Conservation (phyloP, 2,888 invertebrate genomes). For the Drosophila acutilabella region DNA sequence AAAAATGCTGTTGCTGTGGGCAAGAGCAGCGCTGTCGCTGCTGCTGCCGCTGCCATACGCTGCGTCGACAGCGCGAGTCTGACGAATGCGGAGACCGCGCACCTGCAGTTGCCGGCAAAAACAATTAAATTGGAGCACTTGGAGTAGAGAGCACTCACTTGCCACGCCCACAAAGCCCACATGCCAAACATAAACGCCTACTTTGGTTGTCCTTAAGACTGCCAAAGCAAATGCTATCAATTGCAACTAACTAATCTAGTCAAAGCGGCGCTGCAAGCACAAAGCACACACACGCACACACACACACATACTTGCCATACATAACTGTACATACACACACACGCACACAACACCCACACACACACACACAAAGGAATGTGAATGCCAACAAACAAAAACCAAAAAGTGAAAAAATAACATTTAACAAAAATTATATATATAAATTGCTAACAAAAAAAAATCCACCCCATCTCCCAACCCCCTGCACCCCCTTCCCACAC, state of each 20-base stretch:
- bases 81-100: constrained; percentile 41
- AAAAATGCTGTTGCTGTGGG: constrained; percentile 8
- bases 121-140: constrained; percentile 80
- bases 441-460: not conserved
- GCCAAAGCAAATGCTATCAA: constrained; percentile 13
- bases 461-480: not conserved
- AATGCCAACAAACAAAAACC: constrained; percentile 36
- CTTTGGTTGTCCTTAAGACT: constrained; percentile 8
- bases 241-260: constrained; percentile 47
- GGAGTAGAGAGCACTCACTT: constrained; percentile 58
- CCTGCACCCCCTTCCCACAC: not conserved
- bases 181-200: not conserved
- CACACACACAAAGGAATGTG: constrained; percentile 48
- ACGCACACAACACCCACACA: constrained; percentile 4
- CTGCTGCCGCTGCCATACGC: constrained; percentile 64
- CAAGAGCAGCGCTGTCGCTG: constrained; percentile 31
- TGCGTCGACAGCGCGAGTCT: constrained; percentile 71
- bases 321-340: constrained; percentile 8
- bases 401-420: constrained; percentile 19
- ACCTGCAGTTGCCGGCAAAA: constrained; percentile 63
- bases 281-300: constrained; percentile 17
- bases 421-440: not conserved
- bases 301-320: constrained; percentile 26
- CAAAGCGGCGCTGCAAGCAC: constrained; percentile 51
- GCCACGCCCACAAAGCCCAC: constrained; percentile 26